Percentiles rank a stretch among this genome's conserved stretches.
These are phyloP conservation scores for Spilogale gracilis DNA, from an alignment of 2,113 vertebrate genomes.

Conservation along the genomic window DNA sequence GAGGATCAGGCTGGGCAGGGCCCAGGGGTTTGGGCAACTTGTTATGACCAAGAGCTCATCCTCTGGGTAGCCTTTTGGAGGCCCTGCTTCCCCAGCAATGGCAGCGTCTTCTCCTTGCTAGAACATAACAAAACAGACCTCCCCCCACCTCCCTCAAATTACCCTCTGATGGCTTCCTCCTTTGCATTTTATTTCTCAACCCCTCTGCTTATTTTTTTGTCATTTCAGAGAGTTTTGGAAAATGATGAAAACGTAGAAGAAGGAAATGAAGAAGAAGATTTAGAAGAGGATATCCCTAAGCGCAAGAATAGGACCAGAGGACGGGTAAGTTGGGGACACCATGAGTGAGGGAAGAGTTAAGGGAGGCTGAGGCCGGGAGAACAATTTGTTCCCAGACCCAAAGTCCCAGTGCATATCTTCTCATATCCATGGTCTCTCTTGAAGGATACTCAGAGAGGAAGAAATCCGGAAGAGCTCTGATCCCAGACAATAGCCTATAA, in stretches of 20 bases:
- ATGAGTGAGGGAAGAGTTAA: neutral
- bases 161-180: neutral
- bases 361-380: neutral
- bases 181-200: slow-evolving; percentile 72
- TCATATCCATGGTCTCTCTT: neutral
- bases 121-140: neutral
- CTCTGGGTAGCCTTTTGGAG: neutral
- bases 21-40: neutral
- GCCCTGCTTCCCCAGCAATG: neutral
- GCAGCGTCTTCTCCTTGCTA: neutral
- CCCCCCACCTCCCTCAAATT: accelerated
- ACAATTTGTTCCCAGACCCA: accelerated
- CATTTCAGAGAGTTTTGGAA: slow-evolving; percentile 94
- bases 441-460: neutral
- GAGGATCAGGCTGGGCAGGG: neutral
- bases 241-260: slow-evolving; percentile 97
- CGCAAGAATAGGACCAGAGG: slow-evolving; percentile 97
- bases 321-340: slow-evolving; percentile 90
- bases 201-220: slow-evolving; percentile 77
- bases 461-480: neutral
- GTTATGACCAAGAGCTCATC: accelerated
- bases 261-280: slow-evolving; percentile 96
- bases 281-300: slow-evolving; percentile 97
- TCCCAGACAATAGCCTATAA: neutral
- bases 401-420: neutral